Conservation (phyloP, 2,113 vertebrate genomes). For the Lota lota region DNA sequence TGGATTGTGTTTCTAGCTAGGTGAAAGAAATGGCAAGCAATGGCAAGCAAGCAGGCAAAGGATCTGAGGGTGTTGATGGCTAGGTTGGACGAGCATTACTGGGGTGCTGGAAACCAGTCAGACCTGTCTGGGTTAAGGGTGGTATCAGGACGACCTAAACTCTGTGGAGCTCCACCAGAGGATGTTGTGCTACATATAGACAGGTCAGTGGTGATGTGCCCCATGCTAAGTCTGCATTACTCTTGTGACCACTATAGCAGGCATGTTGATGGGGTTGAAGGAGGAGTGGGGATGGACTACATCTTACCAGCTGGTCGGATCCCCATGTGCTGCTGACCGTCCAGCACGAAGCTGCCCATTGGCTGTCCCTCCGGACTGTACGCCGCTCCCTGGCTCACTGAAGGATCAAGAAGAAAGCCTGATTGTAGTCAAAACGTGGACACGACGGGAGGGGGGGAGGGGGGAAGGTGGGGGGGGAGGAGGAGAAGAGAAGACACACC, state of each 20-base stretch:
- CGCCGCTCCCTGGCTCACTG: slow-evolving; percentile 99
- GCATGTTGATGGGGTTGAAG: slow-evolving; percentile 28
- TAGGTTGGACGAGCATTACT: no score
- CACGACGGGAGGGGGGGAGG: slow-evolving; percentile 89
- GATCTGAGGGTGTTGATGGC: no score
- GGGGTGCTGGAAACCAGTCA: no score
- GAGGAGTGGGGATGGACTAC: slow-evolving; percentile 5
- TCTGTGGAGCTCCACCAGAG: no score
- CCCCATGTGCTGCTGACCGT: slow-evolving; percentile 99
- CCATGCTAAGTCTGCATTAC: no score
- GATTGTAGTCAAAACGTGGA: slow-evolving; percentile 99
- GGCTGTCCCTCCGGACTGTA: slow-evolving; percentile 99
- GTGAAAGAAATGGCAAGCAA: no score
- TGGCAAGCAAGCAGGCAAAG: no score
- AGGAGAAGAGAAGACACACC: slow-evolving; percentile 96
- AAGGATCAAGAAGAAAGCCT: slow-evolving; percentile 99
- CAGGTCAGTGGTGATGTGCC: no score
- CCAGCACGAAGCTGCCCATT: slow-evolving; percentile 99
- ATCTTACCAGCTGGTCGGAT: slow-evolving; percentile 96
- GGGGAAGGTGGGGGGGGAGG: slow-evolving; percentile 82
- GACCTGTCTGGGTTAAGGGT: no score
- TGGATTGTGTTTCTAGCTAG: no score
- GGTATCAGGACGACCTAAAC: background rate
- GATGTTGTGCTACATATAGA: no score
- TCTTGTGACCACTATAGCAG: slow-evolving; percentile 7